These are phyloP conservation scores for Glyphotaelius pellucidus DNA, from an alignment of 2,888 invertebrate species.

Conservation along the genomic window DNA sequence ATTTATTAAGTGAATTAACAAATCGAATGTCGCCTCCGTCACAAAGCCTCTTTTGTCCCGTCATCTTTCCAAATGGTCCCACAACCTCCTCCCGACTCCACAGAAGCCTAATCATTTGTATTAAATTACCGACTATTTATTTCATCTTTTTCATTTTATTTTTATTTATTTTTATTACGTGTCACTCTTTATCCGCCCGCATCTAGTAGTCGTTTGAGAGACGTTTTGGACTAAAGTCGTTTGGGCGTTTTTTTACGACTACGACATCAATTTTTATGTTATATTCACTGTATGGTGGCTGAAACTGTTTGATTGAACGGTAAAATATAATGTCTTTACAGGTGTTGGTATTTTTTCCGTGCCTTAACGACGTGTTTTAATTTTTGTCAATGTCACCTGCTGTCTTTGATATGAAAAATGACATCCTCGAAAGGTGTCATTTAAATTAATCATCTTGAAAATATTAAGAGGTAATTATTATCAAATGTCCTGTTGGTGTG, in stretches of 20 bases:
- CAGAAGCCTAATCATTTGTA: conserved; percentile 66
- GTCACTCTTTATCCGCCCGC: conserved; percentile 24
- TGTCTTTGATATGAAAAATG: background rate
- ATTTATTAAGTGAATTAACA: conserved; percentile 53
- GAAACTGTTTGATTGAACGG: background rate
- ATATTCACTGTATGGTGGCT: background rate
- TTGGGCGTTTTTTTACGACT: background rate
- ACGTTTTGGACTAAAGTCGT: conserved; percentile 7
- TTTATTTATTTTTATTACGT: conserved; percentile 35
- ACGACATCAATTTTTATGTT: background rate
- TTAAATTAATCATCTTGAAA: background rate
- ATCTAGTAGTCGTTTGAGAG: background rate
- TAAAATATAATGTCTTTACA: background rate
- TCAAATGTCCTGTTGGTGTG: too few species aligned
- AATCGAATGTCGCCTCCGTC: conserved; percentile 62
- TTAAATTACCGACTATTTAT: conserved; percentile 61
- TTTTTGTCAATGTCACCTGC: background rate
- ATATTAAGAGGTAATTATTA: background rate
- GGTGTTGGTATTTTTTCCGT: background rate
- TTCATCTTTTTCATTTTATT: conserved; percentile 39
- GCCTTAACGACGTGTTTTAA: background rate
- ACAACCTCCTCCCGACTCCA: background rate
- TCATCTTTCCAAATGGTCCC: conserved; percentile 63
- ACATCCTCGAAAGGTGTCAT: background rate
- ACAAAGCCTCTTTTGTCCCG: conserved; percentile 62